phyloP scores from a whole-genome alignment of 2,888 invertebrate genomes.

The Lypha dubia region DNA sequence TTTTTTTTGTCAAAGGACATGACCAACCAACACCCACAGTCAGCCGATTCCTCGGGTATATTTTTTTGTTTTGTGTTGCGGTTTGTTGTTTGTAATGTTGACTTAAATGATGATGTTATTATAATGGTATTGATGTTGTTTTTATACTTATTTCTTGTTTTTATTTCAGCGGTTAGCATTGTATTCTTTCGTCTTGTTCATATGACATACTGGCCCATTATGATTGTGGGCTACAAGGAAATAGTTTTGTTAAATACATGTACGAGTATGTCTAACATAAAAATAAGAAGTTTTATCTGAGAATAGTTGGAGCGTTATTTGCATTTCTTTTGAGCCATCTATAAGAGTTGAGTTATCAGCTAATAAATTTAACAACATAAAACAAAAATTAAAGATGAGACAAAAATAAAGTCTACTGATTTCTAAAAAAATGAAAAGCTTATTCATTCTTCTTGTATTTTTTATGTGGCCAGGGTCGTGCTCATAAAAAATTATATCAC shows the following conservation, averaged over 20 bases:
- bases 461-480: too few species aligned
- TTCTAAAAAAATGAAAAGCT: too few species aligned
- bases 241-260: neutral
- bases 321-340: neutral
- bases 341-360: neutral
- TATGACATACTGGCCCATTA: slow-evolving; percentile 44
- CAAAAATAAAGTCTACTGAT: too few species aligned
- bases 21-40: slow-evolving; percentile 17
- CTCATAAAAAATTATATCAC: too few species aligned
- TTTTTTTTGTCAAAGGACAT: slow-evolving; percentile 6
- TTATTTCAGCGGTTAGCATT: neutral
- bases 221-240: neutral
- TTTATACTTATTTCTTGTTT: slow-evolving; percentile 9
- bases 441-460: too few species aligned
- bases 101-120: slow-evolving; percentile 78
- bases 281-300: neutral
- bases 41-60: slow-evolving; percentile 6
- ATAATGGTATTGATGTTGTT: slow-evolving; percentile 61
- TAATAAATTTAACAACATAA: too few species aligned
- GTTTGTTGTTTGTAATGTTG: slow-evolving; percentile 50
- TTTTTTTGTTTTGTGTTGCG: slow-evolving; percentile 27
- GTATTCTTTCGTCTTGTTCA: slow-evolving; percentile 32
- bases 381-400: too few species aligned
- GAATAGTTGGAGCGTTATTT: neutral
- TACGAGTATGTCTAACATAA: neutral